A percentile compares a stretch with the other conserved stretches of the same genome.
phyloP scores from a whole-genome alignment of 2,888 invertebrate genomes.

The Palloptera scutellata region DNA sequence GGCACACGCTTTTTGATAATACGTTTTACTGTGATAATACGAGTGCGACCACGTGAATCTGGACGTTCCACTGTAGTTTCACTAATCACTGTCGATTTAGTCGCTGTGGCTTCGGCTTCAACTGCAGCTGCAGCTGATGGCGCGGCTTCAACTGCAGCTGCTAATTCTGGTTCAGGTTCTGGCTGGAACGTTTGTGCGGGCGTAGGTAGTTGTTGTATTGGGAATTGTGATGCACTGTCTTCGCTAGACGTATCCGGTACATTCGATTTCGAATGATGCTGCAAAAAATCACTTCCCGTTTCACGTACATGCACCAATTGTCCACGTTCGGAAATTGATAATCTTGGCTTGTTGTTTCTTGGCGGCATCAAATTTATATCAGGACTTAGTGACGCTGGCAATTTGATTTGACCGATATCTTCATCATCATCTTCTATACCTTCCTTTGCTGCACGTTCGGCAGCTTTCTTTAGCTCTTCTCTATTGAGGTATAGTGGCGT shows the following conservation, averaged over 20 bases:
- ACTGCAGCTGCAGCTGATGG: slow-evolving; percentile 31
- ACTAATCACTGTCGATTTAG: slow-evolving; percentile 46
- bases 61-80: slow-evolving; percentile 56
- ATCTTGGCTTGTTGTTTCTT: slow-evolving; percentile 50
- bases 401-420: slow-evolving; percentile 42
- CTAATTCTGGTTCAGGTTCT: slow-evolving; percentile 2
- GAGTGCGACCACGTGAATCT: slow-evolving; percentile 59
- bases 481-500: slow-evolving; percentile 70
- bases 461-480: slow-evolving; percentile 71
- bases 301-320: slow-evolving; percentile 57
- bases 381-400: slow-evolving; percentile 54
- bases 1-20: slow-evolving; percentile 57
- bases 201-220: neutral
- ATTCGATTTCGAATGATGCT: slow-evolving; percentile 11
- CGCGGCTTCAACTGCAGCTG: slow-evolving; percentile 17
- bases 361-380: slow-evolving; percentile 45
- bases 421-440: slow-evolving; percentile 42
- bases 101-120: neutral
- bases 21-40: slow-evolving; percentile 58
- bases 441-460: slow-evolving; percentile 65
- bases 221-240: slow-evolving; percentile 24
- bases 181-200: neutral
- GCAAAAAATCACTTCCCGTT: slow-evolving; percentile 45
- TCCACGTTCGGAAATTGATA: slow-evolving; percentile 60
- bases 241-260: slow-evolving; percentile 43